Percentiles rank a stretch among this genome's conserved stretches.
Evolutionary conservation across 2,113 vertebrate genomes (phyloP).

Genomic region (Bucco capensis): DNA sequence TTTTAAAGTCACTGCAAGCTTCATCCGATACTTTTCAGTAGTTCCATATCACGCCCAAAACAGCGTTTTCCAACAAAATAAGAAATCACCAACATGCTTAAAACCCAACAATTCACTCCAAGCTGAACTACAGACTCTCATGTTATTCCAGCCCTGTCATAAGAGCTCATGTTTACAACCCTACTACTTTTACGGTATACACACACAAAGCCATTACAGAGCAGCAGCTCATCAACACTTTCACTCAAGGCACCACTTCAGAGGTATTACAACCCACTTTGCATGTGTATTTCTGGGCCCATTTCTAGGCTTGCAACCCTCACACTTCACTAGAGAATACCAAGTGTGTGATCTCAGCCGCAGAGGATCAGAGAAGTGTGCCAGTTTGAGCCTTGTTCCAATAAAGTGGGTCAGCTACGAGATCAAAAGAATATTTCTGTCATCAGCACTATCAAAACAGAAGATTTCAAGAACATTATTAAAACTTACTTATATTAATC

Average conservation of each 20-base stretch:
- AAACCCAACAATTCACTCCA: neutral
- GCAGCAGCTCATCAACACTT: neutral
- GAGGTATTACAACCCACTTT: neutral
- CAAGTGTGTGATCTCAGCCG: slow-evolving; percentile 28
- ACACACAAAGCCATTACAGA: neutral
- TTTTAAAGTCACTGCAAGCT: neutral
- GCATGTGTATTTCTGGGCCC: neutral
- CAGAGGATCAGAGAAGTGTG: neutral
- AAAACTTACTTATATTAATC: slow-evolving; percentile 2
- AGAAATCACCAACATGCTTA: neutral
- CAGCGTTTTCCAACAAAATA: neutral
- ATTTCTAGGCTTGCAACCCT: neutral
- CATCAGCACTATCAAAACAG: slow-evolving; percentile 2
- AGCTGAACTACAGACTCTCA: fast-evolving
- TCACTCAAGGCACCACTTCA: neutral
- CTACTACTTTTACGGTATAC: neutral
- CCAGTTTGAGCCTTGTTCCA: neutral
- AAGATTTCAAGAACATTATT: slow-evolving; percentile 14
- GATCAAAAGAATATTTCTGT: slow-evolving; percentile 50
- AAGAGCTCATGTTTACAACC: neutral
- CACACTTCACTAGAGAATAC: neutral
- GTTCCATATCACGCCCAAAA: neutral
- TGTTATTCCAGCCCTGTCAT: neutral
- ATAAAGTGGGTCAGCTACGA: slow-evolving; percentile 42
- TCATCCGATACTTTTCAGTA: neutral